Evolutionary conservation across 2,888 invertebrate species (phyloP).

Genomic region (Lithosia quadra): DNA sequence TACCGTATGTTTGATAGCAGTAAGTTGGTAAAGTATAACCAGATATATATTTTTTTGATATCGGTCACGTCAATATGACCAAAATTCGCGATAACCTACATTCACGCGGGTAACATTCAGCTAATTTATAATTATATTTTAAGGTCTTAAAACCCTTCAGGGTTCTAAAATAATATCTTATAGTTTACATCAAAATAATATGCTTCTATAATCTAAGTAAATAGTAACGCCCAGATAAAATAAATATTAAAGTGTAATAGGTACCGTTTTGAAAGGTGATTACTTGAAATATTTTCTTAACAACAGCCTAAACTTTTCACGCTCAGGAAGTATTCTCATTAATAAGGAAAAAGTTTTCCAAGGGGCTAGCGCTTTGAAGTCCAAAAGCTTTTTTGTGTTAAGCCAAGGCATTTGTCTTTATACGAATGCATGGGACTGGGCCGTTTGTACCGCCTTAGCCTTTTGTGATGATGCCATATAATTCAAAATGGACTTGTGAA

Average conservation of each 20-base stretch:
- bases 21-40: too few relatives aligned
- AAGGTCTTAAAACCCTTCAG: not conserved
- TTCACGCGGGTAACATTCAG: too few relatives aligned
- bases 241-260: not conserved
- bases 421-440: slow-evolving; percentile 3
- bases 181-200: slow-evolving; percentile 1
- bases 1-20: too few relatives aligned
- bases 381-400: not conserved
- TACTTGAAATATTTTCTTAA: slow-evolving; percentile 26
- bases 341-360: slow-evolving; percentile 48
- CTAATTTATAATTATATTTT: not conserved
- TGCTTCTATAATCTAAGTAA: not conserved
- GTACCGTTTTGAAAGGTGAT: not conserved
- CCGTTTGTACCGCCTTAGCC: not conserved
- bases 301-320: slow-evolving; percentile 38
- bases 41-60: too few relatives aligned
- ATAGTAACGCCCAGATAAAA: not conserved
- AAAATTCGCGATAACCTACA: too few relatives aligned
- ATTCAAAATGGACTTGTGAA: not conserved
- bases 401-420: slow-evolving; percentile 2
- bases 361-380: slow-evolving; percentile 28
- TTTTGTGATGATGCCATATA: not conserved
- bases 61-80: too few relatives aligned
- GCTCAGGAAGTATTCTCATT: slow-evolving; percentile 42
- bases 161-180: not conserved